Evolutionary conservation across 2,113 vertebrate species (phyloP).

Genomic region (Rhipidura dahli): DNA sequence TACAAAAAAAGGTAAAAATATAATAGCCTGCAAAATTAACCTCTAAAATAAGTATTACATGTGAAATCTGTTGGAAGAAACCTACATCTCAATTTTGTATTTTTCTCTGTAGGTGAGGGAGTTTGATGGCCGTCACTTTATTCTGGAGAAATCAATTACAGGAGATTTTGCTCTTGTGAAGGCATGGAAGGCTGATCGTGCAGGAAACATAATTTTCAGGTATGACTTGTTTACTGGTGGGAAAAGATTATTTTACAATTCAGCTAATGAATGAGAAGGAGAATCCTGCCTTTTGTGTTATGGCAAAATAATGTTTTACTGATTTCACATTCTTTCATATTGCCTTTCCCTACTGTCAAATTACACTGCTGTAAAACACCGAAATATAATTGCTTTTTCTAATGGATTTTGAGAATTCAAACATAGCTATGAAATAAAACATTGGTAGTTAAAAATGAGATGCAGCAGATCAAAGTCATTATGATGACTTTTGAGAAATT

Average conservation of each 20-base stretch:
- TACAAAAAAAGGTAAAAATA: background rate
- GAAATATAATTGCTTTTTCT: background rate
- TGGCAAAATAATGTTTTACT: background rate
- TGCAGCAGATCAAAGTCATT: background rate
- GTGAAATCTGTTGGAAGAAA: background rate
- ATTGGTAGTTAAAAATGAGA: background rate
- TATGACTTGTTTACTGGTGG: constrained; percentile 40
- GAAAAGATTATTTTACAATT: background rate
- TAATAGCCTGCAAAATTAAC: background rate
- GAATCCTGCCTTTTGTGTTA: background rate
- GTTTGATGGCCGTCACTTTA: constrained; percentile 88
- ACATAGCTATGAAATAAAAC: background rate
- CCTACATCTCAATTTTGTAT: background rate
- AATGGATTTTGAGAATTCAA: background rate
- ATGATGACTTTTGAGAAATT: background rate
- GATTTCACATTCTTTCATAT: background rate
- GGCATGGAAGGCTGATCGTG: constrained; percentile 95
- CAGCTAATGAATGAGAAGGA: background rate
- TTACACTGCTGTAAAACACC: background rate
- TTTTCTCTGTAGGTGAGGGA: constrained; percentile 82
- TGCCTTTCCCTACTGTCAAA: background rate
- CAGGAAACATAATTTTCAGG: constrained; percentile 96
- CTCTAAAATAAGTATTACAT: background rate
- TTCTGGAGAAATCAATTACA: constrained; percentile 92
- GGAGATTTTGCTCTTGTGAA: constrained; percentile 95